phyloP scores from a whole-genome alignment of 2,113 vertebrate genomes.

The Struthio camelus region DNA sequence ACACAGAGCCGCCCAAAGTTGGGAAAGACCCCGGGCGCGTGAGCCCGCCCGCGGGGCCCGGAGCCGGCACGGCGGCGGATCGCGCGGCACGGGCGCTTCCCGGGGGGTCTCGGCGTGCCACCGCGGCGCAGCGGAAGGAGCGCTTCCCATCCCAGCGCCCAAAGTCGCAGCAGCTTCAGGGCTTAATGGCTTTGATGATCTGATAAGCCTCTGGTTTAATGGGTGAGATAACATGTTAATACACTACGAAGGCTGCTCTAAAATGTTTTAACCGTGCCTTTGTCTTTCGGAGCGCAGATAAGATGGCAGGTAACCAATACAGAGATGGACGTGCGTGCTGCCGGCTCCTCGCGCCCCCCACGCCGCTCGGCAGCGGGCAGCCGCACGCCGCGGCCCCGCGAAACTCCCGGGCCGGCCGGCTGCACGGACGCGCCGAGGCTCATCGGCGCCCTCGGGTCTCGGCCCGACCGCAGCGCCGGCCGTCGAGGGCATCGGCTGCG shows the following conservation, averaged over 20 bases:
- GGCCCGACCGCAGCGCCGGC: not conserved
- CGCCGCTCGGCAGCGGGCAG: not conserved
- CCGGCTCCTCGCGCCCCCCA: not conserved
- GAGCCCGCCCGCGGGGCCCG: no score
- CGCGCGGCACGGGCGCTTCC: no score
- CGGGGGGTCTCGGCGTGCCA: not conserved
- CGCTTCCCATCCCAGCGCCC: conserved; percentile 67
- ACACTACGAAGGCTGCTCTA: conserved; percentile 71
- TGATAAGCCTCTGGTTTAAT: conserved; percentile 79
- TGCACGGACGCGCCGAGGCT: not conserved
- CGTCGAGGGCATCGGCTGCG: not conserved
- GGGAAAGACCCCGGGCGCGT: no score
- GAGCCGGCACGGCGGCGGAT: no score
- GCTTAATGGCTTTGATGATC: conserved; percentile 79
- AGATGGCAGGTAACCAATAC: conserved; percentile 78
- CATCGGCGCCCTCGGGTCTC: no score
- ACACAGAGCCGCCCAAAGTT: no score
- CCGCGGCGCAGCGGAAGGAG: not conserved
- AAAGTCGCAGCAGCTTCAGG: conserved; percentile 60
- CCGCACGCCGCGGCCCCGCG: not conserved
- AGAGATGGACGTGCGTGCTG: not conserved
- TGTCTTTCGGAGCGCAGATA: conserved; percentile 77
- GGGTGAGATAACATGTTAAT: conserved; percentile 79
- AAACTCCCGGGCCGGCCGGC: not conserved
- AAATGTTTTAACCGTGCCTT: conserved; percentile 75